Conservation (phyloP, 2,797 vertebrate species). For the Labroides dimidiatus region DNA sequence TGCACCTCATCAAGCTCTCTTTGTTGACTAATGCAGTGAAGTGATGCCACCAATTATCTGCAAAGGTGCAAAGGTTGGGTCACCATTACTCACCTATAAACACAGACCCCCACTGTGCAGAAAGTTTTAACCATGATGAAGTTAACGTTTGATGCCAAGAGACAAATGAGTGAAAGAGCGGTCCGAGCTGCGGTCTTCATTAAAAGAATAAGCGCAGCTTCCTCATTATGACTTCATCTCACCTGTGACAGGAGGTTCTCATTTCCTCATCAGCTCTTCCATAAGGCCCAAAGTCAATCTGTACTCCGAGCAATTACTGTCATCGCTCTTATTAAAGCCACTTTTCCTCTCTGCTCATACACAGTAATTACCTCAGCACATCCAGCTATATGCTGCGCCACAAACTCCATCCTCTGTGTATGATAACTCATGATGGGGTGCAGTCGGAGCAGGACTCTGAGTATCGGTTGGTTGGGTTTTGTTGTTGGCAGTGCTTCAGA, state of each 20-base stretch:
- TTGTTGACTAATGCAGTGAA: constrained; percentile 18
- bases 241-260: constrained; percentile 58
- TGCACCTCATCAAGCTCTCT: constrained; percentile 9
- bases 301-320: constrained; percentile 65
- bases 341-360: constrained; percentile 66
- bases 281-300: constrained; percentile 65
- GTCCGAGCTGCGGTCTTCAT: constrained; percentile 43
- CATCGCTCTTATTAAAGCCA: constrained; percentile 71
- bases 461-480: constrained; percentile 12
- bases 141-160: constrained; percentile 26
- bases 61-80: constrained; percentile 5
- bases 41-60: neutral
- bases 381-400: constrained; percentile 34
- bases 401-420: constrained; percentile 28
- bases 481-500: constrained; percentile 9
- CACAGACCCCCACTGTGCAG: constrained; percentile 4
- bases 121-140: constrained; percentile 38
- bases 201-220: constrained; percentile 64
- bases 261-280: constrained; percentile 41
- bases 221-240: constrained; percentile 61
- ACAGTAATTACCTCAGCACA: constrained; percentile 65
- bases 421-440: constrained; percentile 41
- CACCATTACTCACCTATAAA: constrained; percentile 1
- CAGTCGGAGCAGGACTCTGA: constrained; percentile 1
- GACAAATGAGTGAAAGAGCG: constrained; percentile 42